Conservation (phyloP, 2,113 vertebrate genomes). For the Tonatia bakeri region DNA sequence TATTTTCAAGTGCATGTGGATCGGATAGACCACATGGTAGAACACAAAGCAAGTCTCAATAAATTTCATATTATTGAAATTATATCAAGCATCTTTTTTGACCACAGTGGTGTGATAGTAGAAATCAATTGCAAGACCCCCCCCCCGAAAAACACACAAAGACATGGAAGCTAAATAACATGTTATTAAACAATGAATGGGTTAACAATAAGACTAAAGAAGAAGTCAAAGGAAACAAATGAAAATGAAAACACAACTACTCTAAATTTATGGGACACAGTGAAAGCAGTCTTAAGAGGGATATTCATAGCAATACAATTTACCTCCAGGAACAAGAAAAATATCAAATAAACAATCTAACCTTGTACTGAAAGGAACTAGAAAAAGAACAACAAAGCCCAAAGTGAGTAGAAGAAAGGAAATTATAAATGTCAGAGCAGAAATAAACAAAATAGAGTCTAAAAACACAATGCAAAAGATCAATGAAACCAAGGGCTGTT, state of each 20-base stretch:
- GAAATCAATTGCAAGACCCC: background rate
- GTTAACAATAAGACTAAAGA: background rate
- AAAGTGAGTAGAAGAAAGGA: too few species aligned
- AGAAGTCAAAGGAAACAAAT: background rate
- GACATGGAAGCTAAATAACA: background rate
- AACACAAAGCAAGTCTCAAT: background rate
- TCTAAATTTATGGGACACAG: background rate
- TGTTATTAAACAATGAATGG: background rate
- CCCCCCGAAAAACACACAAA: background rate
- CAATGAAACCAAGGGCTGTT: too few species aligned
- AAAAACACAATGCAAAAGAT: too few species aligned
- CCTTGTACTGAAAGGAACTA: too few species aligned
- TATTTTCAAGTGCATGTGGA: background rate
- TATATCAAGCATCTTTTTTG: background rate
- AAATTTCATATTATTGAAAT: background rate
- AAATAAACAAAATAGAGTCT: too few species aligned
- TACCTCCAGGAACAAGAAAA: background rate
- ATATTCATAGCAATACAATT: background rate
- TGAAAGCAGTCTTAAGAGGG: background rate
- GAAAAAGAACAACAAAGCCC: too few species aligned
- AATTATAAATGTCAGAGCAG: too few species aligned
- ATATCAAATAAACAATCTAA: background rate
- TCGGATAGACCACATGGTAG: background rate
- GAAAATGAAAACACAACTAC: background rate
- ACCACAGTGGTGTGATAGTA: background rate